Conservation (phyloP, 2,113 vertebrate species). For the Ahaetulla prasina region DNA sequence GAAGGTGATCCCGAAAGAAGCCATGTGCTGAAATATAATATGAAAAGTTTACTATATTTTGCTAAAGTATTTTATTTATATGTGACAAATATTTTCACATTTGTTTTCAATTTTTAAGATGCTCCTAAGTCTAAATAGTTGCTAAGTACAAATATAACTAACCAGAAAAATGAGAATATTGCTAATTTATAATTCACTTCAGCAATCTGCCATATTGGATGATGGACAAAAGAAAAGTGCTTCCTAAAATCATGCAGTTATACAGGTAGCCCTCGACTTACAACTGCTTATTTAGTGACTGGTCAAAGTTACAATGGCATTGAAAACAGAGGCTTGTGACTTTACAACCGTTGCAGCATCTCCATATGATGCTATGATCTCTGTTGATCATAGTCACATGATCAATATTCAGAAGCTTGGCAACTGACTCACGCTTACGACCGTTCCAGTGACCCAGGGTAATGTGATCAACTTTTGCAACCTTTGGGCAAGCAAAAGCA, state of each 20-base stretch:
- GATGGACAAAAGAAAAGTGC: not conserved
- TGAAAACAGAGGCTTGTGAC: too few species aligned
- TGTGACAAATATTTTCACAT: not conserved
- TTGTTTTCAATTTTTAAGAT: not conserved
- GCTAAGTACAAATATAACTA: not conserved
- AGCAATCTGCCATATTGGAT: not conserved
- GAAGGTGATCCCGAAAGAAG: constrained; percentile 55
- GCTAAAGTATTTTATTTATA: not conserved
- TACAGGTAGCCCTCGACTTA: too few species aligned
- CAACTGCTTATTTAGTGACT: too few species aligned
- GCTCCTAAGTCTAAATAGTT: not conserved
- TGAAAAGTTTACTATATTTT: not conserved
- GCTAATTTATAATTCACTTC: not conserved
- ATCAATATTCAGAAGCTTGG: too few species aligned
- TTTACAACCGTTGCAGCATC: too few species aligned
- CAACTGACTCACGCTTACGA: too few species aligned
- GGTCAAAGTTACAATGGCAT: too few species aligned
- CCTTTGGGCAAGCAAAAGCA: too few species aligned
- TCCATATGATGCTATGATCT: too few species aligned
- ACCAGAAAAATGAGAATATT: not conserved
- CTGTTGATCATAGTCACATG: too few species aligned
- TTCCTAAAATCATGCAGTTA: not conserved
- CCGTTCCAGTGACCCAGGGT: too few species aligned
- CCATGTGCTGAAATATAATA: constrained; percentile 21
- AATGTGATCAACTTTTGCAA: too few species aligned